phyloP scores from a whole-genome alignment of 2,888 invertebrate genomes.

The Heliconius charithonia region DNA sequence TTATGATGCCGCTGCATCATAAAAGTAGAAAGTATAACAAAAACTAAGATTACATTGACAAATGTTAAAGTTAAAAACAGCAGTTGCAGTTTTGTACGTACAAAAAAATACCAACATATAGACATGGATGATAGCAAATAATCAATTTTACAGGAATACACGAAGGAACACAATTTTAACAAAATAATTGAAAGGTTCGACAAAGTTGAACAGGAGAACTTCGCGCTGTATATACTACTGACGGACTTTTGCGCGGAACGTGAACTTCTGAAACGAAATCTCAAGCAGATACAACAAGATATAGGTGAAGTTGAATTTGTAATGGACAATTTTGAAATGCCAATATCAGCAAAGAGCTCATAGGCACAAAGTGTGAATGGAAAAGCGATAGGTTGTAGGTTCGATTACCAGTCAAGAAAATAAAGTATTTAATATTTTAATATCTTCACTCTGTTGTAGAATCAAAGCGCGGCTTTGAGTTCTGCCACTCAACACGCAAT shows the following conservation, averaged over 20 bases:
- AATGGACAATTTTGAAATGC: background rate
- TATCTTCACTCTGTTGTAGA: no score
- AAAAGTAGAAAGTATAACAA: no score
- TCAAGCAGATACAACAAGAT: slow-evolving; percentile 54
- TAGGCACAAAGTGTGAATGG: background rate
- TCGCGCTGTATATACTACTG: slow-evolving; percentile 88
- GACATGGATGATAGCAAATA: background rate
- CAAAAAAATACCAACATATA: background rate
- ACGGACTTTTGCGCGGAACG: slow-evolving; percentile 82
- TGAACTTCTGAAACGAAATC: slow-evolving; percentile 55
- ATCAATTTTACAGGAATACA: slow-evolving; percentile 67
- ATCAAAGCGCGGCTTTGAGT: no score
- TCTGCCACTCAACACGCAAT: no score
- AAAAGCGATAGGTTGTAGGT: no score
- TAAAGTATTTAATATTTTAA: no score
- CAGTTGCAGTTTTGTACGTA: background rate
- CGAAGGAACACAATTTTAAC: slow-evolving; percentile 74
- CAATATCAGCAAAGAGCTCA: background rate
- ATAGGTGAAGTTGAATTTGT: slow-evolving; percentile 54
- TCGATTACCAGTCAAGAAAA: no score
- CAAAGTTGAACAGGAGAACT: slow-evolving; percentile 88
- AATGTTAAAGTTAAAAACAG: no score
- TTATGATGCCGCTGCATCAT: no score
- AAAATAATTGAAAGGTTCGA: slow-evolving; percentile 86
- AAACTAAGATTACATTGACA: no score